Percentiles rank a stretch among this genome's conserved stretches.
phyloP scores from a whole-genome alignment of 2,888 invertebrate species.

The Aleiodes leptofemur region DNA sequence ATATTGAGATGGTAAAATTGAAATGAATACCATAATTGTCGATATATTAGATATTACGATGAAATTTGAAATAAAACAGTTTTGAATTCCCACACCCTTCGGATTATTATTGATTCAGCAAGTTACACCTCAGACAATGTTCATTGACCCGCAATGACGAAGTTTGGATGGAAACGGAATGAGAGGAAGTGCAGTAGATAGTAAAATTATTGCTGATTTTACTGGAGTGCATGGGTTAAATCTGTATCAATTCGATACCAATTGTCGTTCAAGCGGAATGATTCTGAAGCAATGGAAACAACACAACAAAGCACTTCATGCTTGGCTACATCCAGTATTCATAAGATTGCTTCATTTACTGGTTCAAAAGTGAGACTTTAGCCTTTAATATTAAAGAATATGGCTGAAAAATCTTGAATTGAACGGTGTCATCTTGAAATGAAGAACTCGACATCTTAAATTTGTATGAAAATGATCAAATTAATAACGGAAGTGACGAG shows the following conservation, averaged over 20 bases:
- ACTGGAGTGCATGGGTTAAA: slow-evolving; percentile 20
- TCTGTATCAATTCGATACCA: slow-evolving; percentile 36
- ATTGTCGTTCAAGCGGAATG: slow-evolving; percentile 12
- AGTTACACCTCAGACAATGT: slow-evolving; percentile 20
- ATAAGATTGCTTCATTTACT: slow-evolving; percentile 7
- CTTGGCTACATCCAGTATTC: neutral
- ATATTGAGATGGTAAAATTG: no score
- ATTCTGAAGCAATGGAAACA: slow-evolving; percentile 9
- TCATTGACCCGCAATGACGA: slow-evolving; percentile 34
- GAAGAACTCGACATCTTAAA: no score
- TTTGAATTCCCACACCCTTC: no score
- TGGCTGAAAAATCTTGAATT: no score
- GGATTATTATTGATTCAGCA: slow-evolving; percentile 13
- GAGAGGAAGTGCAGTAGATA: slow-evolving; percentile 24
- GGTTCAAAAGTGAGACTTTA: neutral
- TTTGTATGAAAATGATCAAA: no score
- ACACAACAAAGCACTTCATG: slow-evolving; percentile 20
- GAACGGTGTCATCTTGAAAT: no score
- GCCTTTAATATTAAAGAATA: no score
- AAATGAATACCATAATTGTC: no score
- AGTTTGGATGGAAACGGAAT: slow-evolving; percentile 6
- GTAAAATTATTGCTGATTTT: slow-evolving; percentile 31
- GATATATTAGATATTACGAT: no score
- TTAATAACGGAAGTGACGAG: no score
- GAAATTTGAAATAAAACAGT: no score